phyloP scores from a whole-genome alignment of 2,113 vertebrate species.

The Platichthys stellatus region DNA sequence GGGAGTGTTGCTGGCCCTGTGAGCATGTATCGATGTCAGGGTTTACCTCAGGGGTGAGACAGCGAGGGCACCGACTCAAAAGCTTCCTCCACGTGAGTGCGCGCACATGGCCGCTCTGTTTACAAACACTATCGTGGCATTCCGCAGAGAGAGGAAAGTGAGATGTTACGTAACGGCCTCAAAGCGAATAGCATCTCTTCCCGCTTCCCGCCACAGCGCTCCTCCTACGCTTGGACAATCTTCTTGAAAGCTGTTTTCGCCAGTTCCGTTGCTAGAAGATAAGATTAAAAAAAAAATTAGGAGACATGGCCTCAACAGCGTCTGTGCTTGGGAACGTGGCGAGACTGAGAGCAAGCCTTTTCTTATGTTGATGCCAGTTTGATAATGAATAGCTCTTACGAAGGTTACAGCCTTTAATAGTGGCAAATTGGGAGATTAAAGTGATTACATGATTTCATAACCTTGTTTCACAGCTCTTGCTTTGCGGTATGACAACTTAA shows the following conservation, averaged over 20 bases:
- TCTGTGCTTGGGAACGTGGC: constrained; percentile 3
- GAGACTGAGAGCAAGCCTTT: constrained; percentile 12
- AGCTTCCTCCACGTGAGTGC: constrained; percentile 74
- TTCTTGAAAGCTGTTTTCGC: constrained; percentile 38
- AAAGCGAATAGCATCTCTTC: constrained; percentile 66
- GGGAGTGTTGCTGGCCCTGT: constrained; percentile 55
- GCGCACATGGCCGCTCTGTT: constrained; percentile 85
- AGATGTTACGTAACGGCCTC: constrained; percentile 77
- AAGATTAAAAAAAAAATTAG: constrained; percentile 18
- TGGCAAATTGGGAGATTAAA: not conserved
- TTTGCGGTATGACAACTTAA: not conserved
- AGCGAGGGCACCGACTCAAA: constrained; percentile 73
- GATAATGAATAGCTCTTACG: constrained; percentile 1
- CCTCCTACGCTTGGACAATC: constrained; percentile 45
- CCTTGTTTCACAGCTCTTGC: not conserved
- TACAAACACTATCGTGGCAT: constrained; percentile 87
- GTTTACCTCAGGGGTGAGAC: constrained; percentile 75
- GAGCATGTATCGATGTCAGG: constrained; percentile 64
- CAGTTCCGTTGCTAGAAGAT: constrained; percentile 16
- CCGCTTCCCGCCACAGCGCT: constrained; percentile 17
- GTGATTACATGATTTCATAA: not conserved
- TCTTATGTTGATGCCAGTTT: constrained; percentile 11
- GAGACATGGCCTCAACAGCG: not conserved
- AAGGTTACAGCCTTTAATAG: constrained; percentile 7
- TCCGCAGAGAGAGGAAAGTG: constrained; percentile 63